A percentile compares a stretch with the other conserved stretches of the same genome.
These are phyloP conservation scores for Thecophora atra DNA, from an alignment of 2,888 invertebrate species.

Conservation along the genomic window DNA sequence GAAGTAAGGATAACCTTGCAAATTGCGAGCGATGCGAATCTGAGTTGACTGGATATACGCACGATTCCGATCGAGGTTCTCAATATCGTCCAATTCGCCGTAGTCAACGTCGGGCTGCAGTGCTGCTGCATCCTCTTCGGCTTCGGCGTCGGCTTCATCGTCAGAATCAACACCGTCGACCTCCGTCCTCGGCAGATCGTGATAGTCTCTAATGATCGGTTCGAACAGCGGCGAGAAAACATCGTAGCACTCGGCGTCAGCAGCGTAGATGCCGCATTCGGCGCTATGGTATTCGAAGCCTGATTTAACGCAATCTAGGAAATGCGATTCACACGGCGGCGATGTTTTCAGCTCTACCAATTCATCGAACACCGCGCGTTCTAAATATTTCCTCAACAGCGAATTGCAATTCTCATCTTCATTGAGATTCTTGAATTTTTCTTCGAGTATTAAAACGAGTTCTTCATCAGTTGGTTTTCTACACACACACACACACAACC, in stretches of 20 bases:
- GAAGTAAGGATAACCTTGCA: constrained; percentile 73
- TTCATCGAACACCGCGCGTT: constrained; percentile 68
- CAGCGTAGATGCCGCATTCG: constrained; percentile 73
- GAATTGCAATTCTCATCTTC: constrained; percentile 68
- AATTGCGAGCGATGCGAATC: constrained; percentile 72
- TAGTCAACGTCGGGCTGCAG: constrained; percentile 72
- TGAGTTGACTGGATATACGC: constrained; percentile 74
- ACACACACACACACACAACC: too few species aligned
- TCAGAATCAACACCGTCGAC: too few species aligned
- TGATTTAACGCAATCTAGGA: constrained; percentile 73
- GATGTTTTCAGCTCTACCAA: constrained; percentile 69
- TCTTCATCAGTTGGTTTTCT: constrained; percentile 63
- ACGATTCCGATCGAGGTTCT: constrained; percentile 72
- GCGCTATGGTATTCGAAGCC: constrained; percentile 74
- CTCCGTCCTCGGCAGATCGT: constrained; percentile 63
- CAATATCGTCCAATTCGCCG: constrained; percentile 70
- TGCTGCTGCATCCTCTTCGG: constrained; percentile 68
- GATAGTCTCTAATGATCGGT: constrained; percentile 75
- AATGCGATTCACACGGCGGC: constrained; percentile 69
- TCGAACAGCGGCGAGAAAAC: constrained; percentile 73
- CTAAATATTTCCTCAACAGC: constrained; percentile 72
- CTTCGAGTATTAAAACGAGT: constrained; percentile 66
- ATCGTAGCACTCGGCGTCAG: constrained; percentile 74
- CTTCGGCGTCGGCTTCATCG: too few species aligned
- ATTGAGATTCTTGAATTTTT: constrained; percentile 67